Percentiles rank a stretch among this genome's conserved stretches.
These are phyloP conservation scores for Nyleta sp. DNA, from an alignment of 2,888 invertebrate genomes.

Conservation along the genomic window DNA sequence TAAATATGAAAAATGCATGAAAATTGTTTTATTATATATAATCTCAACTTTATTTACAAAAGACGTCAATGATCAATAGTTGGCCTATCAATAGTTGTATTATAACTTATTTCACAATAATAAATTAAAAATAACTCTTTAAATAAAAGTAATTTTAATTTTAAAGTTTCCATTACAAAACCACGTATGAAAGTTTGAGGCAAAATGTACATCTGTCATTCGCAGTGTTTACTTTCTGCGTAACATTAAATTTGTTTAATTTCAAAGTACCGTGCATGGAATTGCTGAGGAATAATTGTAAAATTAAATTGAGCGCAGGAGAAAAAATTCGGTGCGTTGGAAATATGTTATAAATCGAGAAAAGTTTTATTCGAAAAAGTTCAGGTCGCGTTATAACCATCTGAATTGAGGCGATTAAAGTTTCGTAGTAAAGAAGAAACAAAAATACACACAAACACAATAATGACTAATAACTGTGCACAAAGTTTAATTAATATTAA, in stretches of 20 bases:
- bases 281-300: not conserved
- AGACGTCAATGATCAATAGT: too few relatives aligned
- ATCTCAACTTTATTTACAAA: too few relatives aligned
- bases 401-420: not conserved
- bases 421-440: not conserved
- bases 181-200: not conserved
- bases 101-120: too few relatives aligned
- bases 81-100: too few relatives aligned
- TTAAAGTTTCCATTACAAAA: not conserved
- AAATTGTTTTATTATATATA: too few relatives aligned
- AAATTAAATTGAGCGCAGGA: conserved; percentile 3
- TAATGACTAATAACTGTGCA: not conserved
- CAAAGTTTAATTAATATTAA: not conserved
- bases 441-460: too few relatives aligned
- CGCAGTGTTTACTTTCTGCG: not conserved
- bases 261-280: not conserved
- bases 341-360: conserved; percentile 9
- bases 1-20: too few relatives aligned
- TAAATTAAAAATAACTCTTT: too few relatives aligned
- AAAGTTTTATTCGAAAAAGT: conserved; percentile 5
- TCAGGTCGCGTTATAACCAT: not conserved
- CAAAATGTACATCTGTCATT: not conserved
- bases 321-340: not conserved
- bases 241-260: conserved; percentile 16
- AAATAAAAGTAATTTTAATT: too few relatives aligned